phyloP scores from a whole-genome alignment of 2,797 vertebrate species.

The Catharus ustulatus region DNA sequence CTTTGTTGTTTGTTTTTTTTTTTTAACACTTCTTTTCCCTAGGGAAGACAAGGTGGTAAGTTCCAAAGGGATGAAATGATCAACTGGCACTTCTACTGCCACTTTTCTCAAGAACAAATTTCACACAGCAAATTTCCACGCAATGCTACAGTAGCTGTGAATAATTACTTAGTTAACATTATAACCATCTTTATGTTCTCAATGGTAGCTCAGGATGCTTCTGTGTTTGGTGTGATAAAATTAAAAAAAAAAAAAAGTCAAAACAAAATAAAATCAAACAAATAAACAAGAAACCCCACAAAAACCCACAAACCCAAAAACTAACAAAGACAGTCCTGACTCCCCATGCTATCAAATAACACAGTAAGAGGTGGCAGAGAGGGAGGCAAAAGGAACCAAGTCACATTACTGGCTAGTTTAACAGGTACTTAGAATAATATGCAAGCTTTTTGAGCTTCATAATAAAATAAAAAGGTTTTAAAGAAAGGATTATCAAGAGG shows the following conservation, averaged over 20 bases:
- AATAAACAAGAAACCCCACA: background rate
- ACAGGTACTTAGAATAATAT: background rate
- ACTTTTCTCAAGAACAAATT: background rate
- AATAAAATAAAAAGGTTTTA: background rate
- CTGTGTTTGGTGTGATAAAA: background rate
- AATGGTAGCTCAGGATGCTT: background rate
- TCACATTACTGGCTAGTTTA: background rate
- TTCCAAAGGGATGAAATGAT: slow-evolving; percentile 8
- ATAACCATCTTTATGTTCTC: background rate
- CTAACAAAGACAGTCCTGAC: background rate
- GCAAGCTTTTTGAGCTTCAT: background rate
- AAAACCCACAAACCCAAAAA: background rate
- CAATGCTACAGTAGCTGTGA: background rate
- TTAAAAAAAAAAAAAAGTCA: background rate
- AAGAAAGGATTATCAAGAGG: background rate
- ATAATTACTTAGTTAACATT: background rate
- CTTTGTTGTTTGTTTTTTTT: background rate
- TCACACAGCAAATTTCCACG: background rate
- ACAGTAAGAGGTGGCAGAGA: background rate
- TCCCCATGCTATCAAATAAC: background rate
- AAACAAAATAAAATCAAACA: background rate
- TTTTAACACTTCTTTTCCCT: background rate
- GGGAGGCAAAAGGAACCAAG: background rate
- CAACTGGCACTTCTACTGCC: background rate
- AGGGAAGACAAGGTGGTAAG: background rate